A percentile compares a stretch with the other conserved stretches of the same genome.
Evolutionary conservation across 2,888 invertebrate species (phyloP).

Genomic region (Pimpla rufipes): DNA sequence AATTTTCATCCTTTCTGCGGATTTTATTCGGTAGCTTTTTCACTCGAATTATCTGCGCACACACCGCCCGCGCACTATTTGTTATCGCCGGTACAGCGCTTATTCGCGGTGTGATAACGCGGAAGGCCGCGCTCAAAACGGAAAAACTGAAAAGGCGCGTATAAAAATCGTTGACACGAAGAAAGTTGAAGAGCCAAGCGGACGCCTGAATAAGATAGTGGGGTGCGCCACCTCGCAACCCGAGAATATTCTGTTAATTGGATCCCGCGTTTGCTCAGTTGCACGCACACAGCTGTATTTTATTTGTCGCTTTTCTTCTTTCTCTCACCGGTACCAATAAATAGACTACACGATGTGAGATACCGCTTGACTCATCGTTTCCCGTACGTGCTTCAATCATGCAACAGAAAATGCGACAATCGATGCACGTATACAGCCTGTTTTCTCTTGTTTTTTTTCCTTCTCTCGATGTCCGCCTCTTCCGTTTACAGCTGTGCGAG

Average conservation of each 20-base stretch:
- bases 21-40: background rate
- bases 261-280: constrained; percentile 65
- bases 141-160: background rate
- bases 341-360: background rate
- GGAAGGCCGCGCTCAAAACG: background rate
- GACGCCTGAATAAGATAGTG: background rate
- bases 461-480: background rate
- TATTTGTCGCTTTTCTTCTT: background rate
- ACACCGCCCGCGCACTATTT: background rate
- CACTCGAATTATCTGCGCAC: background rate
- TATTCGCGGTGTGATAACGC: background rate
- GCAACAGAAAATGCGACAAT: background rate
- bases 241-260: constrained; percentile 39
- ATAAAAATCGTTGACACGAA: background rate
- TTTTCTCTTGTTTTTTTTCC: background rate
- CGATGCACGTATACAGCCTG: background rate
- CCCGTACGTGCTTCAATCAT: background rate
- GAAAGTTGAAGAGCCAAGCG: background rate
- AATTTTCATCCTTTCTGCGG: background rate
- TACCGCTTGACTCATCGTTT: background rate
- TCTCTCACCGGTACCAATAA: background rate
- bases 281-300: constrained; percentile 65
- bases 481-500: constrained; percentile 35
- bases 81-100: background rate
- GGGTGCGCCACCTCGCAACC: no score